phyloP scores from a whole-genome alignment of 2,888 invertebrate genomes.

The Trypoxylon attenuatum region DNA sequence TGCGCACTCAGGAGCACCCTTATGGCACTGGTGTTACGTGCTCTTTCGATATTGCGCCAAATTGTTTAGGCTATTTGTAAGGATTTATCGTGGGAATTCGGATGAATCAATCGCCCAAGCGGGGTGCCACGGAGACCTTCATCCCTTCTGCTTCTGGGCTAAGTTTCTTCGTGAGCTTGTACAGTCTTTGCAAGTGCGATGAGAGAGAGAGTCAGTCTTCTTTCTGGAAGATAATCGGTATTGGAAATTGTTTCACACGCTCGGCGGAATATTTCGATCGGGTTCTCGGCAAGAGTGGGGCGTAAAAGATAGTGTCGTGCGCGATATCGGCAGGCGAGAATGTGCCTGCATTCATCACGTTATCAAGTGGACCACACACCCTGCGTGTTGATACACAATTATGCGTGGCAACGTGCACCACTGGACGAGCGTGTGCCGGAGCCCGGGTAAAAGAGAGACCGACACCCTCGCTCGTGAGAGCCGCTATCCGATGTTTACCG shows the following conservation, averaged over 20 bases:
- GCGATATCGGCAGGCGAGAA: conserved; percentile 41
- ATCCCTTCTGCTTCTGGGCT: background rate
- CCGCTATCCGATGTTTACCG: conserved; percentile 43
- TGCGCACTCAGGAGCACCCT: conserved; percentile 48
- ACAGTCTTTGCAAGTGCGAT: too few species aligned
- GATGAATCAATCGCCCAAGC: conserved; percentile 1
- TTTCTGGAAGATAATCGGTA: too few species aligned
- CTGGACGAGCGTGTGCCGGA: conserved; percentile 15
- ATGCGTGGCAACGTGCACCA: conserved; percentile 69
- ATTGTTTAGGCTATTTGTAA: conserved; percentile 64
- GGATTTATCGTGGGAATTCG: conserved; percentile 53
- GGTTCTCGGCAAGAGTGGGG: too few species aligned
- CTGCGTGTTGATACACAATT: conserved; percentile 73
- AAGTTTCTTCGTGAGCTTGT: too few species aligned
- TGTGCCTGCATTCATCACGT: conserved; percentile 70
- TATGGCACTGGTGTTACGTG: conserved; percentile 43
- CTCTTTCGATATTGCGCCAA: conserved; percentile 58
- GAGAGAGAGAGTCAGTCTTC: too few species aligned
- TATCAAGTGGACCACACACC: conserved; percentile 70
- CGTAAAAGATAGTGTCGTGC: conserved; percentile 9
- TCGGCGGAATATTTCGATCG: too few species aligned
- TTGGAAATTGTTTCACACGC: too few species aligned
- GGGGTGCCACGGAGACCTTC: background rate
- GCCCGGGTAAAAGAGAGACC: conserved; percentile 18
- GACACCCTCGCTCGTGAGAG: conserved; percentile 16